A percentile compares a stretch with the other conserved stretches of the same genome.
These are phyloP conservation scores for Stegostoma tigrinum DNA, from an alignment of 2,113 vertebrate genomes.

Conservation along the genomic window DNA sequence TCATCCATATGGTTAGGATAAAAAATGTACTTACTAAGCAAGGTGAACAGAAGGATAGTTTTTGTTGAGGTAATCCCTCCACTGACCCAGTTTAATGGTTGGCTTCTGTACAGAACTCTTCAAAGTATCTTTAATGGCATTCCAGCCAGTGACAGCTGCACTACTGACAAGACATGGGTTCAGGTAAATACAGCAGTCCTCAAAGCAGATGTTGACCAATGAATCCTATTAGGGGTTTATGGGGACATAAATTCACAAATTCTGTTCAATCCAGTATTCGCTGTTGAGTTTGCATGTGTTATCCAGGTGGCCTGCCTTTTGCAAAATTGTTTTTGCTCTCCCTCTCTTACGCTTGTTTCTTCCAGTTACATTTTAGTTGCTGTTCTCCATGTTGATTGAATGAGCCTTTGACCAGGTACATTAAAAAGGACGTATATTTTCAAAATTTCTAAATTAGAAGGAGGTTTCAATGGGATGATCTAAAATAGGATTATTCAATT, in stretches of 20 bases:
- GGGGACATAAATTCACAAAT: conserved; percentile 14
- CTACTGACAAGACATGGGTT: conserved; percentile 16
- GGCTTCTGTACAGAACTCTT: neutral
- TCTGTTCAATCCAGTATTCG: neutral
- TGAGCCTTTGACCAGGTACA: neutral
- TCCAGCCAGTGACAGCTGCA: conserved; percentile 5
- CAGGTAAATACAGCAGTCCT: conserved; percentile 26
- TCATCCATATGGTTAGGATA: conserved; percentile 13
- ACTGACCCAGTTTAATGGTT: neutral
- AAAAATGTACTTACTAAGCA: conserved; percentile 32
- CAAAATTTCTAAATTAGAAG: neutral
- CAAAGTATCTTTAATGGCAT: neutral
- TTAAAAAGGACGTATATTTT: neutral
- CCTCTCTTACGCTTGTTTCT: neutral
- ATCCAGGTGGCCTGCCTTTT: neutral
- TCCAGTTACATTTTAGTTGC: conserved; percentile 4
- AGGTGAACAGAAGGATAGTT: conserved; percentile 28
- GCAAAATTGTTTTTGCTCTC: neutral
- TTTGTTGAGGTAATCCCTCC: conserved; percentile 12
- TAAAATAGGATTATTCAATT: neutral
- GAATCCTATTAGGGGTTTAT: conserved; percentile 36
- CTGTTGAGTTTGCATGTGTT: neutral
- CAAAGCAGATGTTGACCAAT: conserved; percentile 34
- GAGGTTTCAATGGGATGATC: neutral
- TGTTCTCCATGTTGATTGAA: neutral